A percentile compares a stretch with the other conserved stretches of the same genome.
Conservation (phyloP, 2,113 vertebrate genomes). For the Ailurus styani region DNA sequence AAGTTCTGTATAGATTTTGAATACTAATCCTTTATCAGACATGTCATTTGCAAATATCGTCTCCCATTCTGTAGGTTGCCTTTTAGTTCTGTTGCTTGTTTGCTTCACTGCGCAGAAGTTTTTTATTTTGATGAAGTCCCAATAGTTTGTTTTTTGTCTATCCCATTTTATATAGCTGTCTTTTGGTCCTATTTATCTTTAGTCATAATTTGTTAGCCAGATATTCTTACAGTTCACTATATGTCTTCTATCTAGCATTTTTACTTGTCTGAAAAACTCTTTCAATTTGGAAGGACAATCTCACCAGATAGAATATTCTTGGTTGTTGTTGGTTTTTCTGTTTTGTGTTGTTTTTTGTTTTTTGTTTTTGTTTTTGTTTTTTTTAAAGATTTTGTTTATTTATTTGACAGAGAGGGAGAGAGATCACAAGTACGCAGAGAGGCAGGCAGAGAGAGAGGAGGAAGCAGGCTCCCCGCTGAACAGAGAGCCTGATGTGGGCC, state of each 20-base stretch:
- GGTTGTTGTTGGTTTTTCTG: no score
- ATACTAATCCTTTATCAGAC: no score
- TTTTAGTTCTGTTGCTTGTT: not conserved
- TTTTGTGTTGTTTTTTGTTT: no score
- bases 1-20: no score
- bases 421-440: no score
- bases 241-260: not conserved
- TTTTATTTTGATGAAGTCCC: not conserved
- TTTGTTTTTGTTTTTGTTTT: no score
- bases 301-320: not conserved
- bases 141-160: not conserved
- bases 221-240: not conserved
- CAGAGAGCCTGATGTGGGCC: no score
- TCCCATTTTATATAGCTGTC: not conserved
- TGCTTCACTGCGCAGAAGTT: not conserved
- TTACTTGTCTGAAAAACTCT: not conserved
- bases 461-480: no score
- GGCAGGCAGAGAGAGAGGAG: no score
- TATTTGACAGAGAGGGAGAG: no score
- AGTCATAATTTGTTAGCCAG: not conserved
- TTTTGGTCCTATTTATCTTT: not conserved
- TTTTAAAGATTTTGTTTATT: no score
- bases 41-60: not conserved
- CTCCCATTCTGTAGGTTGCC: not conserved
- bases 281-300: not conserved